A percentile compares a stretch with the other conserved stretches of the same genome.
phyloP scores from a whole-genome alignment of 1,140 invertebrate genomes.

The Nebria ingens region DNA sequence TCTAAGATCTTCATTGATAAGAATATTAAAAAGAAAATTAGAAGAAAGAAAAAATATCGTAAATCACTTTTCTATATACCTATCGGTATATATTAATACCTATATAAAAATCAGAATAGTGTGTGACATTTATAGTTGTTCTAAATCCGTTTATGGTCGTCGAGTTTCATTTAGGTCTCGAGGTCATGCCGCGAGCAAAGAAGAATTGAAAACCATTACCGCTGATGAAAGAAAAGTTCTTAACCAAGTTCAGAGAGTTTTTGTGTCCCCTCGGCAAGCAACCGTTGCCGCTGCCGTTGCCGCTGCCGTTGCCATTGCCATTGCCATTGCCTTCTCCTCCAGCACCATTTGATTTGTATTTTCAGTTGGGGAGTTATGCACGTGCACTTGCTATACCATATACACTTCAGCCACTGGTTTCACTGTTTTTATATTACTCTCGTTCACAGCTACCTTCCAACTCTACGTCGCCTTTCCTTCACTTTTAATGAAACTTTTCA shows the following conservation, averaged over 20 bases:
- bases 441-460: background rate
- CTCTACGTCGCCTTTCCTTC: background rate
- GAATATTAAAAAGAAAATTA: no score
- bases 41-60: no score
- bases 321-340: no score
- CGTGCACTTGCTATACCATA: background rate
- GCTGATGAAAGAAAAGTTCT: conserved; percentile 35
- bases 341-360: conserved; percentile 31
- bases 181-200: conserved; percentile 30
- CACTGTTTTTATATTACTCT: conserved; percentile 6
- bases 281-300: no score
- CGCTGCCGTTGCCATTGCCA: no score
- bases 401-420: background rate
- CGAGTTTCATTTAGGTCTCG: conserved; percentile 22
- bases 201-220: conserved; percentile 36
- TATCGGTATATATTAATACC: no score
- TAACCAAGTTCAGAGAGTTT: conserved; percentile 27
- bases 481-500: background rate
- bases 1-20: no score
- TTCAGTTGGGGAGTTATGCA: background rate
- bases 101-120: no score
- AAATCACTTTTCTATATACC: no score
- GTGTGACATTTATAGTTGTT: no score
- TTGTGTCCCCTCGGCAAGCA: conserved; percentile 26
- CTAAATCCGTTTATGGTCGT: background rate